Percentiles rank a stretch among this genome's conserved stretches.
phyloP scores from a whole-genome alignment of 2,888 invertebrate genomes.

The Ichneumoninae sp. region DNA sequence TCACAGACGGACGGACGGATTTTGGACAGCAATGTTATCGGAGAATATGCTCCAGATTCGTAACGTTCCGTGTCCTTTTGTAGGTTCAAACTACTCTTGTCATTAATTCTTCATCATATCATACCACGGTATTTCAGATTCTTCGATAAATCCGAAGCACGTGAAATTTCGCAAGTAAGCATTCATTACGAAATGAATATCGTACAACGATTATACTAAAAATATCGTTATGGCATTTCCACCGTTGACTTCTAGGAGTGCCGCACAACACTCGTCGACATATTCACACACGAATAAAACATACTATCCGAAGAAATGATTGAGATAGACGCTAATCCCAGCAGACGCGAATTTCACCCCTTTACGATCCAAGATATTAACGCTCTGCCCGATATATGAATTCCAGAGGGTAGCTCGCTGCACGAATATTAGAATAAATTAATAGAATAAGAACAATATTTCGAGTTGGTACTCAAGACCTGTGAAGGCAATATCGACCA shows the following conservation, averaged over 20 bases:
- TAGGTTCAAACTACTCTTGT: not conserved
- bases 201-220: not conserved
- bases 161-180: not conserved
- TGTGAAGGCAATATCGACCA: not conserved
- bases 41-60: too few species aligned
- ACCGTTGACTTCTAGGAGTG: constrained; percentile 27
- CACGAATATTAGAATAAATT: not conserved
- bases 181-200: not conserved
- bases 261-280: not conserved
- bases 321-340: not conserved
- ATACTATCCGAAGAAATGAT: not conserved
- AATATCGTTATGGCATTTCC: constrained; percentile 23
- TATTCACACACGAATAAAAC: constrained; percentile 1
- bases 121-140: not conserved
- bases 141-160: not conserved
- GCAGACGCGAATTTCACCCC: not conserved
- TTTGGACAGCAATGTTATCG: too few species aligned
- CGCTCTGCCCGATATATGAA: not conserved
- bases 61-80: too few species aligned
- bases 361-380: constrained; percentile 28
- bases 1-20: too few species aligned
- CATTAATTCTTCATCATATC: not conserved
- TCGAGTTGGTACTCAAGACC: not conserved
- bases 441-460: not conserved
- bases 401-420: not conserved